Conservation (phyloP, 23 tunicate species). For the Ascidia mentula region DNA sequence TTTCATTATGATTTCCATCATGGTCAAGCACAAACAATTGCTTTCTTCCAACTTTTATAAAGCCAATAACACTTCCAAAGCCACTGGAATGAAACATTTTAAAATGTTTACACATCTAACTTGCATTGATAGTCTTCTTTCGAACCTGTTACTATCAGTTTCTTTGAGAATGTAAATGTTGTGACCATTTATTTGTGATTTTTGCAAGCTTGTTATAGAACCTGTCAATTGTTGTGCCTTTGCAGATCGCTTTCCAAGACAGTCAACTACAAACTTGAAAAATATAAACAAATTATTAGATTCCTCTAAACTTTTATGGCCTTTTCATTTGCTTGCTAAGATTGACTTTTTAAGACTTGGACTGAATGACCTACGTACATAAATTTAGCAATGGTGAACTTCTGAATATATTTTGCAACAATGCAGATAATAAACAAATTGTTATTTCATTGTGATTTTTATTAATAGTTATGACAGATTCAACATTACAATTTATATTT, state of each 20-base stretch:
- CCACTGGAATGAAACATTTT: constrained; percentile 34
- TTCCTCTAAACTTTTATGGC: too few relatives aligned
- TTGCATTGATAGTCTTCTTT: background rate
- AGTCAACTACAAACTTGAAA: constrained; percentile 60
- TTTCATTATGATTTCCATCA: constrained; percentile 80
- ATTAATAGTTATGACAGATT: too few relatives aligned
- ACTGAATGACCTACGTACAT: too few relatives aligned
- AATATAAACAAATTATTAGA: too few relatives aligned
- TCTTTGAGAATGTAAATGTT: constrained; percentile 69
- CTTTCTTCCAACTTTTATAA: constrained; percentile 83
- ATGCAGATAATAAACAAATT: too few relatives aligned
- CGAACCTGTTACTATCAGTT: constrained; percentile 37
- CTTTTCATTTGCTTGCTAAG: too few relatives aligned
- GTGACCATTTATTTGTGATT: constrained; percentile 53
- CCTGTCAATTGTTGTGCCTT: constrained; percentile 65
- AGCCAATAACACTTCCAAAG: constrained; percentile 70
- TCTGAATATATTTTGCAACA: too few relatives aligned
- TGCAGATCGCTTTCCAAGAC: constrained; percentile 73
- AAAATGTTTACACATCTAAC: background rate
- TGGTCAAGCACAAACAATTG: constrained; percentile 74
- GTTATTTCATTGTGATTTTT: too few relatives aligned
- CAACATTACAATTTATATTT: too few relatives aligned
- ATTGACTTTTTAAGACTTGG: too few relatives aligned
- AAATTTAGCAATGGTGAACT: too few relatives aligned
- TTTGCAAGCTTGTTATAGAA: constrained; percentile 70